Conservation (phyloP, 37 sponge, comb jelly and placozoan genomes). For the Cladorhizidae sp. region DNA sequence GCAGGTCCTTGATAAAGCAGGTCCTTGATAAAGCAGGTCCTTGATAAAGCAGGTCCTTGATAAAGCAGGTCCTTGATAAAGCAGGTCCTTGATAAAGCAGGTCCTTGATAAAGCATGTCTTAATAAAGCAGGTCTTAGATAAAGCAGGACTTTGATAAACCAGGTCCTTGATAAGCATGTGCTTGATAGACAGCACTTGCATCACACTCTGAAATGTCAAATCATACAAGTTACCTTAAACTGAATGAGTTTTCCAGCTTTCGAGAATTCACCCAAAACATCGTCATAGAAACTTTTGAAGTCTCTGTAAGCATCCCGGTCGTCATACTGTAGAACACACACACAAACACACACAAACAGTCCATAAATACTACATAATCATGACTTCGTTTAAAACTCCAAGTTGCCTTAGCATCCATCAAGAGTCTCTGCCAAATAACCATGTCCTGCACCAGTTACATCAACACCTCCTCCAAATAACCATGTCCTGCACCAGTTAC, state of each 20-base stretch:
- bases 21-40: too few relatives aligned
- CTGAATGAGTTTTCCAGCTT: constrained; percentile 82
- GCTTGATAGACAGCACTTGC: not conserved
- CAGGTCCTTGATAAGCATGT: not conserved
- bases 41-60: too few relatives aligned
- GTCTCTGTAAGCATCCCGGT: constrained; percentile 73
- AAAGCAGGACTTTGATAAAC: too few relatives aligned
- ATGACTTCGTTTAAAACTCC: not conserved
- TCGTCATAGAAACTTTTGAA: constrained; percentile 89
- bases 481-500: too few relatives aligned
- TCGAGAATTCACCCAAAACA: constrained; percentile 85
- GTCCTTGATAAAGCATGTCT: too few relatives aligned
- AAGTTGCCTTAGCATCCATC: too few relatives aligned
- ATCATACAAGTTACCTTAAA: constrained; percentile 74
- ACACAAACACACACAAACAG: too few relatives aligned
- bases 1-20: too few relatives aligned
- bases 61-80: too few relatives aligned
- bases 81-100: too few relatives aligned
- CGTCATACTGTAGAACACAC: constrained; percentile 82
- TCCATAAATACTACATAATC: not conserved
- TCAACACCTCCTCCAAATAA: not conserved
- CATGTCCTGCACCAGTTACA: too few relatives aligned
- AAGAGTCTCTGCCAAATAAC: not conserved
- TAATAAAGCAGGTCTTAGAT: too few relatives aligned
- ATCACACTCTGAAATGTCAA: not conserved